Evolutionary conservation across 2,797 vertebrate genomes (phyloP).

Genomic region (Diplodus sargus): DNA sequence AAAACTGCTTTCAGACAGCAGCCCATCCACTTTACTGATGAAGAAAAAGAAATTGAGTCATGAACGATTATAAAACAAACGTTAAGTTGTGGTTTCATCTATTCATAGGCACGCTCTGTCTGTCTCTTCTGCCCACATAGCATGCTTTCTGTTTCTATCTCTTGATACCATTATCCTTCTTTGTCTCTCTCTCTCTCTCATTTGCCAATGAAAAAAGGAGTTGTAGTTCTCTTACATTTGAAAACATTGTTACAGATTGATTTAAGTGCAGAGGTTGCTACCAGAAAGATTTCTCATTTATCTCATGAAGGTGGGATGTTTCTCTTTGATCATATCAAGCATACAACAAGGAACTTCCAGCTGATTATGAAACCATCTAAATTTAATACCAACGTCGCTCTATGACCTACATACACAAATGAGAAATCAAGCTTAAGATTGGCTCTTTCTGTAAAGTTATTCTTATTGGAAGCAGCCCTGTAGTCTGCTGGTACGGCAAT

Average conservation of each 20-base stretch:
- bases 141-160: background rate
- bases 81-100: background rate
- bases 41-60: background rate
- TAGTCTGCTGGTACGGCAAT: too few relatives aligned
- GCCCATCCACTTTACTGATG: background rate
- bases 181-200: background rate
- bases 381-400: too few relatives aligned
- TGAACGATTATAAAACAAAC: background rate
- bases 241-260: background rate
- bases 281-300: background rate
- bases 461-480: too few relatives aligned
- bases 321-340: background rate
- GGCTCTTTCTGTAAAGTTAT: too few relatives aligned
- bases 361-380: too few relatives aligned
- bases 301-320: background rate
- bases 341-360: background rate
- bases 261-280: background rate
- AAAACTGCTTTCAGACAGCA: background rate
- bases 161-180: background rate
- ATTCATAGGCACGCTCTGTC: background rate
- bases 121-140: background rate
- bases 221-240: background rate
- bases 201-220: background rate
- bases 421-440: too few relatives aligned
- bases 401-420: too few relatives aligned